Evolutionary conservation across 2,797 vertebrate genomes (phyloP).

Genomic region (Coreius guichenoti): DNA sequence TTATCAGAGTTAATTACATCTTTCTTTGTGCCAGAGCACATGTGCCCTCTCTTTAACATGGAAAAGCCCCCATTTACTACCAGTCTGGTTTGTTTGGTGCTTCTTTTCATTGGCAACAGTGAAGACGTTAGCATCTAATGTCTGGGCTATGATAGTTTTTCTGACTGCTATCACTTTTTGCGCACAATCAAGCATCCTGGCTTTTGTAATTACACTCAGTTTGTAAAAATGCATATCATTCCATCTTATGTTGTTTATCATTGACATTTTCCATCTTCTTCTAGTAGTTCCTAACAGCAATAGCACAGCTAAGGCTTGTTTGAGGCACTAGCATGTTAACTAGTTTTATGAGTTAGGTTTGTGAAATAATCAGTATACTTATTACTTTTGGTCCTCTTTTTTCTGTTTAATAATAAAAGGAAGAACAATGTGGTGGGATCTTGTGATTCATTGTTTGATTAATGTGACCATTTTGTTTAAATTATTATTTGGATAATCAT

Average conservation of each 20-base stretch:
- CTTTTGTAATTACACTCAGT: background rate
- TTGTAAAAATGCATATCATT: background rate
- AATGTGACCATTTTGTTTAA: background rate
- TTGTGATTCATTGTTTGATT: background rate
- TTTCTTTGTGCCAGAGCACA: slow-evolving; percentile 30
- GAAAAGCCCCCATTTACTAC: slow-evolving; percentile 1
- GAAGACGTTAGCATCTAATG: background rate
- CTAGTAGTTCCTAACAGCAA: background rate
- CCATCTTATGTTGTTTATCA: background rate
- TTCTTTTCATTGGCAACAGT: background rate
- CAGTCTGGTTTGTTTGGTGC: background rate
- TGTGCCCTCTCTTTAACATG: slow-evolving; percentile 8
- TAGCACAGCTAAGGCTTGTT: background rate
- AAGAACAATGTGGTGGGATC: background rate
- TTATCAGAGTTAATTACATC: slow-evolving; percentile 23
- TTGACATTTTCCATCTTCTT: background rate
- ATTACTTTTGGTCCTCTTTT: background rate
- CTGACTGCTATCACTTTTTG: background rate
- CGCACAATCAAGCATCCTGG: background rate
- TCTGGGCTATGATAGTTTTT: background rate
- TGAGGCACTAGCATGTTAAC: background rate
- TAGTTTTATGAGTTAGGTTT: background rate
- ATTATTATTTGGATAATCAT: background rate
- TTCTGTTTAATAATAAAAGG: background rate
- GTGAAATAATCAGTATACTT: background rate